These are phyloP conservation scores for Linurgus olivaceus DNA, from an alignment of 2,797 vertebrate genomes.

Conservation along the genomic window DNA sequence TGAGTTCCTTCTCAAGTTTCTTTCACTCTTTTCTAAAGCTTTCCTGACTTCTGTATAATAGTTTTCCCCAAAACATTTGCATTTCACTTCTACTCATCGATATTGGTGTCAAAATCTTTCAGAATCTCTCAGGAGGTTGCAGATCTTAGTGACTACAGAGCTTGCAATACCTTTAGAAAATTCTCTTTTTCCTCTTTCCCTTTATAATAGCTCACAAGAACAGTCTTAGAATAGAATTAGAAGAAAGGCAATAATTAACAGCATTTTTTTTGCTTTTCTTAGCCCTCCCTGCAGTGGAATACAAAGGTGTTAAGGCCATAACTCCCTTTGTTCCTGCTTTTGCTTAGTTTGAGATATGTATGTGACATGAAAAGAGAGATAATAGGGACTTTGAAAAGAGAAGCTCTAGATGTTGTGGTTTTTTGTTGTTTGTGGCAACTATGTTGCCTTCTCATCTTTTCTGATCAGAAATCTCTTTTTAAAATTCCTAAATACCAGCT, in stretches of 20 bases:
- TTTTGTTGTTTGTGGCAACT: neutral
- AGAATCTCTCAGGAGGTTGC: neutral
- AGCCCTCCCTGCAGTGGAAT: neutral
- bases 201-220: neutral
- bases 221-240: neutral
- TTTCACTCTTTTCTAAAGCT: neutral
- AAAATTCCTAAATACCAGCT: neutral
- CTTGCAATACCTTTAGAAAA: neutral
- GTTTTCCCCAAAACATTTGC: neutral
- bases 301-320: fast-evolving
- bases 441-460: neutral
- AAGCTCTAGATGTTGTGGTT: neutral
- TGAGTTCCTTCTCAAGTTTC: neutral
- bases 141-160: neutral
- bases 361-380: neutral
- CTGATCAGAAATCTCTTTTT: neutral
- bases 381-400: neutral
- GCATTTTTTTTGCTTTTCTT: neutral
- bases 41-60: neutral
- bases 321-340: neutral
- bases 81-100: neutral
- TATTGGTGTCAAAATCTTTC: neutral
- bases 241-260: neutral
- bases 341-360: neutral
- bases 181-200: neutral